Evolutionary conservation across 1,140 invertebrate species (phyloP).

Genomic region (Musca domestica): DNA sequence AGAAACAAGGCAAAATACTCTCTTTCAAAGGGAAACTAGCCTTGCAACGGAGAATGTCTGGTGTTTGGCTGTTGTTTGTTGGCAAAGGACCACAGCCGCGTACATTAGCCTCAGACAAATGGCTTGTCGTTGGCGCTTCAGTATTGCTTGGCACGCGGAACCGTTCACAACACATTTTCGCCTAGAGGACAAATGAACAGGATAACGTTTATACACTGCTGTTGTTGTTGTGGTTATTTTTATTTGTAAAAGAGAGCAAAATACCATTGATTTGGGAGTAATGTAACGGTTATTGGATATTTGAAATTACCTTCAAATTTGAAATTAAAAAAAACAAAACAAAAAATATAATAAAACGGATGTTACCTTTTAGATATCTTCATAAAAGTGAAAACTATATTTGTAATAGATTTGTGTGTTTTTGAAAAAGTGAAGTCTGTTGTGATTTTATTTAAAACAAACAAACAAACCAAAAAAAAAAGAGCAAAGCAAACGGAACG

Average conservation of each 20-base stretch:
- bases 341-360: too few relatives aligned
- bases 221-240: too few relatives aligned
- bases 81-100: background rate
- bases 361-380: too few relatives aligned
- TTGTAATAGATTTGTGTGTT: too few relatives aligned
- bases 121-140: background rate
- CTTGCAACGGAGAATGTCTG: background rate
- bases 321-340: conserved; percentile 1
- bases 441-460: background rate
- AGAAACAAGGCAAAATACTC: background rate
- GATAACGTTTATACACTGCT: background rate
- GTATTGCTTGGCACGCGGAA: conserved; percentile 28
- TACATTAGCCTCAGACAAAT: conserved; percentile 12
- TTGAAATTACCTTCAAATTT: background rate
- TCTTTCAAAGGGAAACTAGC: background rate
- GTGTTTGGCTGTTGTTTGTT: background rate
- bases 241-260: too few relatives aligned
- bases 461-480: background rate
- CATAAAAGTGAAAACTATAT: too few relatives aligned
- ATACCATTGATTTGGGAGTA: background rate
- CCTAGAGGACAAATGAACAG: conserved; percentile 12
- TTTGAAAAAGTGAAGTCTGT: too few relatives aligned
- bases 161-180: conserved; percentile 19
- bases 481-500: background rate
- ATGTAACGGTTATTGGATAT: conserved; percentile 7